Percentiles rank a stretch among this genome's conserved stretches.
Conservation (phyloP, 2,797 vertebrate species). For the Etheostoma perlongum region DNA sequence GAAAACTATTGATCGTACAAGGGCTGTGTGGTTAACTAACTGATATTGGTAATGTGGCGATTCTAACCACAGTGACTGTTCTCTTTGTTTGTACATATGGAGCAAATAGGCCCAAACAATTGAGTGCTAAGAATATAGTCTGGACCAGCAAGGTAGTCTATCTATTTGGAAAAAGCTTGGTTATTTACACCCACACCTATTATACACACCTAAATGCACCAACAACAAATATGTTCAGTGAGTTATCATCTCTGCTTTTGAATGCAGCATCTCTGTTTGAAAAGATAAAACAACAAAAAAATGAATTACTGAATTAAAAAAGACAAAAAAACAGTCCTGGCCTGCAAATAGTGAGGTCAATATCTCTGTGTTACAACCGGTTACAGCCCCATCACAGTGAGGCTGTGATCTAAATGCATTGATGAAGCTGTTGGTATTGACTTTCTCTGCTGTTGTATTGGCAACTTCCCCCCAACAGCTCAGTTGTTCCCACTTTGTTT, state of each 20-base stretch:
- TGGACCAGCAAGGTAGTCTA: not conserved
- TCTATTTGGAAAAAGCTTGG: not conserved
- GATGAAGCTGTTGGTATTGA: constrained; percentile 61
- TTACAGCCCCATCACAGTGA: constrained; percentile 5
- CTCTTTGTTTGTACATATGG: constrained; percentile 14
- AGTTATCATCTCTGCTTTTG: not conserved
- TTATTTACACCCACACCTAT: not conserved
- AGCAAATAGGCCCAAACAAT: constrained; percentile 1
- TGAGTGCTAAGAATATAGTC: not conserved
- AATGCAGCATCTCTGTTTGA: not conserved
- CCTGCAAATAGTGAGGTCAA: constrained; percentile 22
- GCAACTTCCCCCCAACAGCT: constrained; percentile 43
- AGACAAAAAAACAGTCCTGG: not conserved
- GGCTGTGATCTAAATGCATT: constrained; percentile 57
- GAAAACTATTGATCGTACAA: constrained; percentile 65
- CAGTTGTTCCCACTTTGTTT: constrained; percentile 53
- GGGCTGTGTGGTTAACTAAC: constrained; percentile 46
- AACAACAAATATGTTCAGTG: not conserved
- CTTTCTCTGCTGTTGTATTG: constrained; percentile 42
- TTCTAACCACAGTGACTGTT: constrained; percentile 4
- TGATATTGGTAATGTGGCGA: constrained; percentile 25
- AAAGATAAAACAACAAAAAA: not conserved
- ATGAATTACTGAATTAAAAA: not conserved
- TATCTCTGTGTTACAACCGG: not conserved
- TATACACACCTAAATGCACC: not conserved